Base-by-base conservation (phyloP, 2,888 invertebrate genomes). In the Nudaria mundana region DNA sequence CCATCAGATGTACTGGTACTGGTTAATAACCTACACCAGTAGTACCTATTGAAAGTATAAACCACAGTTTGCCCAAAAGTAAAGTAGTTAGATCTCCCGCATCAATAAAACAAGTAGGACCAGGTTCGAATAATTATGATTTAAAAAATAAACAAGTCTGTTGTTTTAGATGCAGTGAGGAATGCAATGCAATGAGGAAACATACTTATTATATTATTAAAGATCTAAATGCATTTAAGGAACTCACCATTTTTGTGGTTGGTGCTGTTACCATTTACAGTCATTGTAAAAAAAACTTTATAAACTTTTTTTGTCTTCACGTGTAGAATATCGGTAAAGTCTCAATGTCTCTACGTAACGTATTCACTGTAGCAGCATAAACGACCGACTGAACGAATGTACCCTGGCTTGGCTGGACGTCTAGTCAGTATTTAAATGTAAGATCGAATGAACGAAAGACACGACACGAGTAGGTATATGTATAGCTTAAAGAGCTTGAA, bases 381-480 rank as follows among this genome's bases (percentile, higher is more conserved):
- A 38, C 8, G 33, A 38, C 18, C 30, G 39, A 59, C 63, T 63
- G 54, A 16, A n/a, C 6, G 16, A n/a, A n/a, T n/a, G n/a, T n/a
- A n/a, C n/a, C n/a, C n/a, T n/a, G n/a, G n/a, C n/a, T n/a, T n/a
- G n/a, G n/a, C n/a, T n/a, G n/a, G n/a, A n/a, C n/a, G n/a, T n/a
- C n/a, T n/a, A n/a, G n/a, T n/a, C n/a, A n/a, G n/a, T n/a, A n/a
- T n/a, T n/a, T n/a, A n/a, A n/a, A n/a, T n/a, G n/a, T n/a, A n/a
- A n/a, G 23, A 32, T 13, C 15, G 32, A 15, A 14, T 10, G 32
- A 32, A 20, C 7, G 32, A 23, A 32, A 8, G 22, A 2, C 3
- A 7, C 14, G 8, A 5, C 11, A 12, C 4, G 11, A 5, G 12
- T 25, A 11, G 10, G 6, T 24, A 24, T 5, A 5, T 11, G 3